Base-by-base conservation (phyloP, 2,113 vertebrate genomes). In the Dasypus novemcinctus region DNA sequence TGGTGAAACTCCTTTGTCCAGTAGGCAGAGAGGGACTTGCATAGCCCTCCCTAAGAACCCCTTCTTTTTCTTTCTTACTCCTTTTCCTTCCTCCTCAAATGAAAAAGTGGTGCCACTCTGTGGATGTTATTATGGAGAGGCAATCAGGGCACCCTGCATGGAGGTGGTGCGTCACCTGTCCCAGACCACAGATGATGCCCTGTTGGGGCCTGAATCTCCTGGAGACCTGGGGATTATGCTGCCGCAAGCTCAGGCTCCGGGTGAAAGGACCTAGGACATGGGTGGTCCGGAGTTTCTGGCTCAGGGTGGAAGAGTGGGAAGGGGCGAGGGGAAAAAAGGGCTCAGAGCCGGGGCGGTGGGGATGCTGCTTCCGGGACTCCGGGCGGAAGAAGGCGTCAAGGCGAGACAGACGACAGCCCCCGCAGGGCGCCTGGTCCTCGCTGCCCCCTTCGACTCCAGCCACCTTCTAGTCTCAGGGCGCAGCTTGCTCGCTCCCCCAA, bases 381-480 rank as follows among this genome's bases (percentile, higher is more conserved):
- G 29, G 49, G 43, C n/a, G 29, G 49, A 36, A 41, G 52, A 68
- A 31, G 98, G 96, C 97, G 98, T 57, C 54, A 57, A 57, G 20
- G 61, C 97, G 98, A 72, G 98, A 98, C 89, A 97, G 98, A 89
- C 91, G 98, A 87, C 98, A 99, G 97, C 98, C 98, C 94, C 97
- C 98, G 59, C 59, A 95, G 92, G 98, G 98, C 96, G 98, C 98
- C 90, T 95, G 98, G 33, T 98, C 98, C 91, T 57, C 31, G 10
- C 2, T 14, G 41, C 18, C 29, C 14, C 98, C 98, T 93, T 98
- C 97, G 38, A 97, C 98, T 96, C 99, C 98, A 98, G 97, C n/a
- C n/a, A n/a, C n/a, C n/a, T n/a, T n/a, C n/a, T n/a, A n/a, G n/a
- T n/a, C n/a, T n/a, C n/a, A n/a, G n/a, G n/a, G 98, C 98, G 98